Conservation (phyloP, 2,113 vertebrate species). For the Morone saxatilis region DNA sequence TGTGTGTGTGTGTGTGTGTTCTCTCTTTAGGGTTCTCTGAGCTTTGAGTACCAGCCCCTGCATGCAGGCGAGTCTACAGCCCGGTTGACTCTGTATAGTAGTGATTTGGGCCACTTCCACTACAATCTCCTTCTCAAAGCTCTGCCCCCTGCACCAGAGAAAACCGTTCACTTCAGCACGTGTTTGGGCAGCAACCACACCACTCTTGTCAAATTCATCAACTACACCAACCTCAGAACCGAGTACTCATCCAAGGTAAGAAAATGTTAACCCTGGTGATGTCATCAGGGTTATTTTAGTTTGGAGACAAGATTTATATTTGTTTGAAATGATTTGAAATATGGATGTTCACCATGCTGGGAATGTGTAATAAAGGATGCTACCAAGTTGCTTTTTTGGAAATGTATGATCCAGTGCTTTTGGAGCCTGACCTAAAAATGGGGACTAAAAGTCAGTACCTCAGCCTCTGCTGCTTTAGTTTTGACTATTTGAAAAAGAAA, state of each 20-base stretch:
- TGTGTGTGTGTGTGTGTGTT: background rate
- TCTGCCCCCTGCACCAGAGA: conserved; percentile 80
- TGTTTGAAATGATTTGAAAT: background rate
- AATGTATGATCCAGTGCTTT: background rate
- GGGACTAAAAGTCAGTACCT: too few species aligned
- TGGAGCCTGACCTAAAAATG: background rate
- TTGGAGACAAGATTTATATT: background rate
- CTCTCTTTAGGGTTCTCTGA: conserved; percentile 79
- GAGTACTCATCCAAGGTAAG: conserved; percentile 88
- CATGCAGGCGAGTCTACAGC: conserved; percentile 78
- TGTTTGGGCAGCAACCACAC: conserved; percentile 85
- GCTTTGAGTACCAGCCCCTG: conserved; percentile 90
- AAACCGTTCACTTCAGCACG: conserved; percentile 84
- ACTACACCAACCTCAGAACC: conserved; percentile 84
- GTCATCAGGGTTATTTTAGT: background rate
- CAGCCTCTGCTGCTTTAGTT: background rate
- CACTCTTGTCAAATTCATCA: conserved; percentile 84
- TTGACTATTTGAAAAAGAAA: too few species aligned
- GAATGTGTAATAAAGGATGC: background rate
- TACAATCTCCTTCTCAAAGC: conserved; percentile 88
- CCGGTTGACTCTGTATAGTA: conserved; percentile 83
- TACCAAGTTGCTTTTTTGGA: background rate
- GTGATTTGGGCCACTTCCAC: conserved; percentile 85
- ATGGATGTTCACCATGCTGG: background rate
- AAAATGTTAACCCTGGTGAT: background rate